These are phyloP conservation scores for Choreutis nemorana DNA, from an alignment of 2,888 invertebrate genomes.

Conservation along the genomic window DNA sequence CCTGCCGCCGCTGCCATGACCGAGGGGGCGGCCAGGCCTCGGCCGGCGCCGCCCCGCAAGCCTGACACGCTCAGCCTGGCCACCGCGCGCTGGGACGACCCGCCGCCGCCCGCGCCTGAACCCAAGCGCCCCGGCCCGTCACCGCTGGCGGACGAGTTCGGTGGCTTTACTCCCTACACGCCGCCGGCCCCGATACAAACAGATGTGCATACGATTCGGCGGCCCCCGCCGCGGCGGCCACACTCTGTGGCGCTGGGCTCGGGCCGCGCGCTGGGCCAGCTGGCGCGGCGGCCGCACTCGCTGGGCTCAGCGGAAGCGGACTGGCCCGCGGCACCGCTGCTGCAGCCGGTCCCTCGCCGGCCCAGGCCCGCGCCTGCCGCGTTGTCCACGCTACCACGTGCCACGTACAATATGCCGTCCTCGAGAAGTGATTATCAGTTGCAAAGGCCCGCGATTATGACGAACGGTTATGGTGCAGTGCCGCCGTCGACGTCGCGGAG, in stretches of 20 bases:
- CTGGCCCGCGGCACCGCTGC: constrained; percentile 53
- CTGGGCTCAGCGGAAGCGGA: constrained; percentile 61
- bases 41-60: constrained; percentile 62
- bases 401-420: constrained; percentile 64
- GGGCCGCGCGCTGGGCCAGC: constrained; percentile 37
- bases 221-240: constrained; percentile 47
- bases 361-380: constrained; percentile 46
- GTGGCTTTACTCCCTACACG: constrained; percentile 64
- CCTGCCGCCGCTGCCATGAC: constrained; percentile 41
- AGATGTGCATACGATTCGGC: constrained; percentile 16
- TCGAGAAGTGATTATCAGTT: constrained; percentile 71
- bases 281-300: constrained; percentile 67
- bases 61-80: constrained; percentile 46
- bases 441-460: constrained; percentile 60
- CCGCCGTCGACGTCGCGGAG: constrained; percentile 59
- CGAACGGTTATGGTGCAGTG: constrained; percentile 56
- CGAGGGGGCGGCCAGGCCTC: constrained; percentile 56
- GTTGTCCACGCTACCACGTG: constrained; percentile 48
- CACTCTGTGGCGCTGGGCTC: constrained; percentile 63
- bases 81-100: constrained; percentile 54
- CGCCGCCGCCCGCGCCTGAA: constrained; percentile 58
- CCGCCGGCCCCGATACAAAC: constrained; percentile 50
- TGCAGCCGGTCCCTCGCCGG: constrained; percentile 64
- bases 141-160: constrained; percentile 39
- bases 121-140: constrained; percentile 18